Conservation (phyloP, 2,797 vertebrate genomes). For the Etheostoma nigrum region DNA sequence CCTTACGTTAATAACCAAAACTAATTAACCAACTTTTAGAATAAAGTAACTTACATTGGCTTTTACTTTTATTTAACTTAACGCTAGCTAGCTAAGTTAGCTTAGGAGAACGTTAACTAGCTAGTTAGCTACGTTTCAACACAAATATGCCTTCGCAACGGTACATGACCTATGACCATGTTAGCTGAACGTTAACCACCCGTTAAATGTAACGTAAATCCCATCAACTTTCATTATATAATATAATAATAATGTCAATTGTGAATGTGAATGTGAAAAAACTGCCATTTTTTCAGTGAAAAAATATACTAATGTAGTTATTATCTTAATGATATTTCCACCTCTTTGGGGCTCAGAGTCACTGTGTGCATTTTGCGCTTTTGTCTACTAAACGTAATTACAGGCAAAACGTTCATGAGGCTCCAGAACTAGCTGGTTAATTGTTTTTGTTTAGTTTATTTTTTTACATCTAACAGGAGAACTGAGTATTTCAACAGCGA, state of each 20-base stretch:
- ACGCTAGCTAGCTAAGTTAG: background rate
- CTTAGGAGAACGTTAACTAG: too few relatives aligned
- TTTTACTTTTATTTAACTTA: background rate
- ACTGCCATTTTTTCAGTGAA: background rate
- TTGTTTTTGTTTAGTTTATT: background rate
- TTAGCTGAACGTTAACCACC: too few relatives aligned
- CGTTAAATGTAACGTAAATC: constrained; percentile 1
- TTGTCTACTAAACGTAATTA: background rate
- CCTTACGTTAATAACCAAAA: background rate
- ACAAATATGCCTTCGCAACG: too few relatives aligned
- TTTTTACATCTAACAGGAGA: background rate
- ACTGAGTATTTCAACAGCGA: background rate
- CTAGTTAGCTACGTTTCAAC: too few relatives aligned
- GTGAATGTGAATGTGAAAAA: background rate
- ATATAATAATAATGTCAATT: too few relatives aligned
- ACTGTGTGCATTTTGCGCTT: background rate
- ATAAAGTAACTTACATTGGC: background rate
- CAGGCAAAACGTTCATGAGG: too few relatives aligned
- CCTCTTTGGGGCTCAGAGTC: background rate
- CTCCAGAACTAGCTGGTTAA: background rate
- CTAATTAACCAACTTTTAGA: background rate
- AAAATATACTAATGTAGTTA: background rate
- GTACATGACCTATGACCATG: too few relatives aligned
- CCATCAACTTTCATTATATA: background rate
- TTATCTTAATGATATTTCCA: background rate